Conservation (phyloP, 2,888 invertebrate species). For the Drosophila ochracea region DNA sequence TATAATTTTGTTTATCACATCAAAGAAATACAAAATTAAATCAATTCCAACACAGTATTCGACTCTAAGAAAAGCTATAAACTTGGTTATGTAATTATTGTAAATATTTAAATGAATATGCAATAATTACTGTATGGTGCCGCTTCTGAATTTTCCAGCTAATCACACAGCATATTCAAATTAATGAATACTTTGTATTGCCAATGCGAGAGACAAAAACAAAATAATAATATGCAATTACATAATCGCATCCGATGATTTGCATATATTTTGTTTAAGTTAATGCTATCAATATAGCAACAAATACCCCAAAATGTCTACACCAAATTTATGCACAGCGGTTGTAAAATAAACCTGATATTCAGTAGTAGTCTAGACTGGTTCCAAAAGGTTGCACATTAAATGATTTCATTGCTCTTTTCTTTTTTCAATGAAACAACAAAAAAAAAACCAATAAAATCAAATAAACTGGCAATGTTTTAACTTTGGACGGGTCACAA, state of each 20-base stretch:
- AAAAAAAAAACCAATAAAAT: not conserved
- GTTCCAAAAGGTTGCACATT: conserved; percentile 43
- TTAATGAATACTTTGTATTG: conserved; percentile 20
- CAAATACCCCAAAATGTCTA: conserved; percentile 22
- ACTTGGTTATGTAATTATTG: conserved; percentile 19
- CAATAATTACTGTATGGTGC: conserved; percentile 1
- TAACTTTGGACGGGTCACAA: not conserved
- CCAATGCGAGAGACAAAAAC: not conserved
- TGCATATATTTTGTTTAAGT: conserved; percentile 16
- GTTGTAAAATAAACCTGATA: conserved; percentile 52
- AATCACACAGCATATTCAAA: conserved; percentile 34
- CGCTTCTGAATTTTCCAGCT: conserved; percentile 24
- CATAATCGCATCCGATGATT: conserved; percentile 19
- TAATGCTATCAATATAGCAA: not conserved
- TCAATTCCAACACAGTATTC: not conserved
- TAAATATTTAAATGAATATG: conserved; percentile 7
- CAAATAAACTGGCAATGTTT: not conserved
- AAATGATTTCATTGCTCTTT: conserved; percentile 2
- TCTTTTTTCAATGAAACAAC: not conserved
- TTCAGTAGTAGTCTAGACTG: conserved; percentile 15
- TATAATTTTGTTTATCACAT: not conserved
- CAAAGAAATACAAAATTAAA: not conserved
- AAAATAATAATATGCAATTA: conserved; percentile 19
- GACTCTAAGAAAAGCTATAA: not conserved
- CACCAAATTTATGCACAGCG: conserved; percentile 38